These are phyloP conservation scores for Henricia sp. DNA, from an alignment of 53 echinoderm and acorn worm species.

Conservation along the genomic window DNA sequence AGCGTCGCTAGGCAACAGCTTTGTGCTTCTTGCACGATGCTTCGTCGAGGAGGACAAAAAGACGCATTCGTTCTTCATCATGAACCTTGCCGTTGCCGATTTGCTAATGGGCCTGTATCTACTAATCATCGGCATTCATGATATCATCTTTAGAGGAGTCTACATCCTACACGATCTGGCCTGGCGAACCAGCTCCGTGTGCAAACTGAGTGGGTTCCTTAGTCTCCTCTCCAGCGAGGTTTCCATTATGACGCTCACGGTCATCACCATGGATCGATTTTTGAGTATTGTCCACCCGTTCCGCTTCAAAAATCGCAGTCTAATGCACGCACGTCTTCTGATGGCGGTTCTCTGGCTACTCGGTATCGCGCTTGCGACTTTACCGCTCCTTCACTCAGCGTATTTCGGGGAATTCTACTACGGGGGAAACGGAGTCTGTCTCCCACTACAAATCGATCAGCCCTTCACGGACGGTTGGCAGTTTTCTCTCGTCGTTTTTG, in stretches of 20 bases:
- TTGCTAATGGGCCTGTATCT: constrained; percentile 96
- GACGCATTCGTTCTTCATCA: constrained; percentile 95
- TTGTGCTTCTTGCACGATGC: constrained; percentile 89
- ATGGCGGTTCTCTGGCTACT: constrained; percentile 85
- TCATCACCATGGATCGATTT: constrained; percentile 92
- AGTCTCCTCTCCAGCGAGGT: constrained; percentile 97
- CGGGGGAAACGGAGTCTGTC: constrained; percentile 96
- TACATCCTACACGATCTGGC: constrained; percentile 83
- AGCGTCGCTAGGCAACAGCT: constrained; percentile 84
- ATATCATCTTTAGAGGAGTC: constrained; percentile 83
- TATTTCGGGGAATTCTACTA: constrained; percentile 96
- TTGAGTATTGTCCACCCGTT: constrained; percentile 96
- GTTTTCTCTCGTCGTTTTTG: constrained; percentile 92
- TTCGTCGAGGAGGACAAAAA: constrained; percentile 88
- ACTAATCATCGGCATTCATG: constrained; percentile 85
- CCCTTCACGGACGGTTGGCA: constrained; percentile 93
- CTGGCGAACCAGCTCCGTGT: constrained; percentile 85
- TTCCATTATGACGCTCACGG: constrained; percentile 89
- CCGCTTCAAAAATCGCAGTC: constrained; percentile 83
- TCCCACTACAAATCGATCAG: constrained; percentile 94
- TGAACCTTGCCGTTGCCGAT: constrained; percentile 95
- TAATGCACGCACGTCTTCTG: constrained; percentile 81
- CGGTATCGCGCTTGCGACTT: constrained; percentile 69
- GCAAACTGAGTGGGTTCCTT: constrained; percentile 84
- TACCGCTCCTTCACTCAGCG: constrained; percentile 75